A percentile compares a stretch with the other conserved stretches of the same genome.
phyloP scores from a whole-genome alignment of 2,888 invertebrate species.

The Anaspis maculata region DNA sequence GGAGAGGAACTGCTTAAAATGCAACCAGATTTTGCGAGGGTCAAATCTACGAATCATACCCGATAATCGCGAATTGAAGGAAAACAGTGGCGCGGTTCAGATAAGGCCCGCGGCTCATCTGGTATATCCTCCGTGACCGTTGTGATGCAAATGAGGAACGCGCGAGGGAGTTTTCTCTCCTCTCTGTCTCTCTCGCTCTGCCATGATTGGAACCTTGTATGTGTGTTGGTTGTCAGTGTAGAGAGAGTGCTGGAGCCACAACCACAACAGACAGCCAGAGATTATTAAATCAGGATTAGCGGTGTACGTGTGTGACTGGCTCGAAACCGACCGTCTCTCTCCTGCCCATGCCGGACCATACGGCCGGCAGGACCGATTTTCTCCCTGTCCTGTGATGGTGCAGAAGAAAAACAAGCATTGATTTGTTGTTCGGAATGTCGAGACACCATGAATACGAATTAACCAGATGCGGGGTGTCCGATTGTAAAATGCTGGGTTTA shows the following conservation, averaged over 20 bases:
- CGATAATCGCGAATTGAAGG: slow-evolving; percentile 21
- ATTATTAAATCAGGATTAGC: slow-evolving; percentile 46
- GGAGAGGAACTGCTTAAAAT: too few relatives aligned
- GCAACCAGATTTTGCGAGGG: too few relatives aligned
- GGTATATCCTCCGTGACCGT: slow-evolving; percentile 21
- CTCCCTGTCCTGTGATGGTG: too few relatives aligned
- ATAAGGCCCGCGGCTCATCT: slow-evolving; percentile 30
- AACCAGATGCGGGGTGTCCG: slow-evolving; percentile 24
- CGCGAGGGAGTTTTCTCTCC: slow-evolving; percentile 35
- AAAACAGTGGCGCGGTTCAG: slow-evolving; percentile 20
- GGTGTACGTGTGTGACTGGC: slow-evolving; percentile 38
- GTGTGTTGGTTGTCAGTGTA: slow-evolving; percentile 39
- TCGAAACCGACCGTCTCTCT: too few relatives aligned
- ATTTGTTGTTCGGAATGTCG: slow-evolving; percentile 34
- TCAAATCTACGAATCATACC: too few relatives aligned
- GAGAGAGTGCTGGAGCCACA: too few relatives aligned
- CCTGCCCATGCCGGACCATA: too few relatives aligned
- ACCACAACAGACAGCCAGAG: slow-evolving; percentile 34
- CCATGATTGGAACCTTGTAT: slow-evolving; percentile 52
- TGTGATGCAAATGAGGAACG: slow-evolving; percentile 33
- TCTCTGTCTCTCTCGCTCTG: slow-evolving; percentile 34
- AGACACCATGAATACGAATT: slow-evolving; percentile 23
- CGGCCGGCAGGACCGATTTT: too few relatives aligned
- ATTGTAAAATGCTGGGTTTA: slow-evolving; percentile 28
- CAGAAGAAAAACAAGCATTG: slow-evolving; percentile 37